Conservation (phyloP, 2,113 vertebrate genomes). For the Corythaeola cristata region DNA sequence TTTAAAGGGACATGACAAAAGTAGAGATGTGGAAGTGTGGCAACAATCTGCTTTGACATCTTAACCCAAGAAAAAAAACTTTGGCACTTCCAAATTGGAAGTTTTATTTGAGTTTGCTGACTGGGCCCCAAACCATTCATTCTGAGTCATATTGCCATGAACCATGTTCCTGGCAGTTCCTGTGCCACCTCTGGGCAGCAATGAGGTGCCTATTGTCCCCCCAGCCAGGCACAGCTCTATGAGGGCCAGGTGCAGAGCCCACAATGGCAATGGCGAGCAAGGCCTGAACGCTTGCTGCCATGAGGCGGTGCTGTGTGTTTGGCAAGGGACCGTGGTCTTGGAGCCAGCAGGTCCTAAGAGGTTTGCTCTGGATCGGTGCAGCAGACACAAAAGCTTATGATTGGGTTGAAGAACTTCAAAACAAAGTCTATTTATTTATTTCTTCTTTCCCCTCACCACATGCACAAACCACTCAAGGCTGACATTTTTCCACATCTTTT, state of each 20-base stretch:
- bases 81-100: not conserved
- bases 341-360: not conserved
- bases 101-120: not conserved
- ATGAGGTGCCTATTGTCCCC: not conserved
- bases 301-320: not conserved
- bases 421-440: not conserved
- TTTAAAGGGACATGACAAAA: not conserved
- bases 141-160: not conserved
- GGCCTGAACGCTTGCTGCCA: not conserved
- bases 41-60: not conserved
- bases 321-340: rapidly evolving
- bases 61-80: not conserved
- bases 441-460: not conserved
- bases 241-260: not conserved
- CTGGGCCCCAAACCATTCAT: not conserved
- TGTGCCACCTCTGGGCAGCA: not conserved
- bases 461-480: not conserved
- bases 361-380: not conserved
- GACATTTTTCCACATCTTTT: not conserved
- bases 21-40: not conserved
- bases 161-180: not conserved
- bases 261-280: not conserved
- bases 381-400: not conserved
- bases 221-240: not conserved
- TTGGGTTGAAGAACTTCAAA: not conserved